Conservation (phyloP, 2,888 invertebrate genomes). For the Drosophila stalkeri region DNA sequence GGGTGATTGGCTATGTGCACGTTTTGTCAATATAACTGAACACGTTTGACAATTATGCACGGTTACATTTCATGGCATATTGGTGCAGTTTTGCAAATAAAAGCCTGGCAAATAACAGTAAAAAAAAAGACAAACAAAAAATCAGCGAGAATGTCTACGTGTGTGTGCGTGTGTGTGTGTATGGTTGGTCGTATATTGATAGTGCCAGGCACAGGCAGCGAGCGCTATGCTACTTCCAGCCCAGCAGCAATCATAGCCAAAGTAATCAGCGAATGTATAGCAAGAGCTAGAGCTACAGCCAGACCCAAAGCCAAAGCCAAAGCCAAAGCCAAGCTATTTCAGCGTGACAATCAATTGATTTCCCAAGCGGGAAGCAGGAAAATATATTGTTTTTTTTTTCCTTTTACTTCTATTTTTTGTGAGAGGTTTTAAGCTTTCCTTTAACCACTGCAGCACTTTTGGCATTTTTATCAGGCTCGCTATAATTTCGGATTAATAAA, state of each 20-base stretch:
- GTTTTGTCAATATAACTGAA: constrained; percentile 66
- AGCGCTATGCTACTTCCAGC: constrained; percentile 11
- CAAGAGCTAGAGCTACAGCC: constrained; percentile 48
- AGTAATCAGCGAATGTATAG: constrained; percentile 44
- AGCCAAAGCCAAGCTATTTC: constrained; percentile 66
- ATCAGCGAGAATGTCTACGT: constrained; percentile 18
- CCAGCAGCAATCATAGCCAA: constrained; percentile 33
- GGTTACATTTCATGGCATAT: constrained; percentile 76
- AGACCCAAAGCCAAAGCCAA: constrained; percentile 44
- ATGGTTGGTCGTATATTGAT: constrained; percentile 47
- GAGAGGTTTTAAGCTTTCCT: constrained; percentile 8
- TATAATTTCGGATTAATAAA: constrained; percentile 52
- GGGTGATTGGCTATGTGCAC: constrained; percentile 33
- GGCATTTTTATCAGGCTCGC: constrained; percentile 21
- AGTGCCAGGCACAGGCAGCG: constrained; percentile 31
- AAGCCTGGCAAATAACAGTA: constrained; percentile 25
- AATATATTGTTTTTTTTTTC: constrained; percentile 26
- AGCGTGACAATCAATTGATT: constrained; percentile 80
- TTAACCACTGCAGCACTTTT: constrained; percentile 19
- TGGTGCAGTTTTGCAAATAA: constrained; percentile 70
- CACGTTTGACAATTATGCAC: constrained; percentile 81
- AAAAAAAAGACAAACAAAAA: constrained; percentile 38
- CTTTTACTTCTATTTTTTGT: not conserved
- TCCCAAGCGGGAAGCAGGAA: constrained; percentile 66
- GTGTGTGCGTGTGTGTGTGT: constrained; percentile 49